Base-by-base conservation (phyloP, 2,113 vertebrate species). In the Centropus unirufus region DNA sequence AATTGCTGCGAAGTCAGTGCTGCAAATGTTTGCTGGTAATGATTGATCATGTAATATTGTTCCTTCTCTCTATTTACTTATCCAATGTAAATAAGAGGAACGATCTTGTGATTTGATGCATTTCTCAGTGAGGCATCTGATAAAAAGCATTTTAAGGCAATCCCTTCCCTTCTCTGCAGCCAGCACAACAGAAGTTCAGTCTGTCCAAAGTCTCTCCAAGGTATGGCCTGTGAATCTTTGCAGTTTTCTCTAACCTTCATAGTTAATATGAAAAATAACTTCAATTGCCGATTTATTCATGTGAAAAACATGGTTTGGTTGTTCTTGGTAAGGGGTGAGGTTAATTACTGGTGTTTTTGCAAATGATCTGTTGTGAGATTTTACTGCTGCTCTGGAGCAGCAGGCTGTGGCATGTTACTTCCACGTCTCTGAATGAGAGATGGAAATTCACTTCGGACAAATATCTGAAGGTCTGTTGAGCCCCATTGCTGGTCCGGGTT, bases 181-280 rank as follows among this genome's bases (percentile, higher is more conserved):
- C 39, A 61, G 44, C 30, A 44, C 32, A 47, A 5, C 0, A 3
- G 8, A 29, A 46, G 15, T 14, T 79, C 36, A 21, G 2, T 22
- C 10, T 46, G 22, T 42, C 32, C 15, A 47, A 68, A 93, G 32
- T 8, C 18, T 85, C 47, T 61, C 26, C 1, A 12, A 77, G 64
- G 3, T 5, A 6, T 15, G 49, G 8, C 14, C 29, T 54, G 7
- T 16, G 30, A 59, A 54, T 12, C 7, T 52, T 42, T 64, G 49
- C 10, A 46, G 21, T 70, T 69, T 85, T 18, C 15, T 74, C 13
- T 58, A 44, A 42, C 75, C 66, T 66, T 62, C 36, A 26, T 10
- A 51, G 34, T 22, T n/a, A 57, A 49, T 2, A 20, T 47, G 36
- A 51, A 87, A 59, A 67, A 26, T 26, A 32, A 12, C 4, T 19